Percentiles rank a stretch among this genome's conserved stretches.
Evolutionary conservation across 2,888 invertebrate species (phyloP).

Genomic region (Dorcus parallelipipedus): DNA sequence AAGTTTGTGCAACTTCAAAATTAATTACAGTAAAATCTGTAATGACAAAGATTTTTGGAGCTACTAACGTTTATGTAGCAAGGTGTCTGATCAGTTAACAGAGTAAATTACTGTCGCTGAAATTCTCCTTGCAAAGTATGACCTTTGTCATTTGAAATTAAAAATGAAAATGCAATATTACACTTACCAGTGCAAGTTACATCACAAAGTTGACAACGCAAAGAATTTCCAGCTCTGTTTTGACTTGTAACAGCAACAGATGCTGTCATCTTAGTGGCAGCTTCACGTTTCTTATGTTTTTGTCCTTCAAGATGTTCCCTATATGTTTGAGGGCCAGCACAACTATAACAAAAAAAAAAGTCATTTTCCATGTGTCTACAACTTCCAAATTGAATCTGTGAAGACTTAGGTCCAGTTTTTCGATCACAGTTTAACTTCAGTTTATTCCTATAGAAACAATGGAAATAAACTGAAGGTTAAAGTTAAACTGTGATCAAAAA

Average conservation of each 20-base stretch:
- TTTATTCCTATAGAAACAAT: too few species aligned
- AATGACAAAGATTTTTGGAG: not conserved
- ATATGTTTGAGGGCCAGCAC: constrained; percentile 65
- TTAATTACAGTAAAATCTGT: not conserved
- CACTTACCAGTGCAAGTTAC: constrained; percentile 88
- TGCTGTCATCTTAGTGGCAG: constrained; percentile 70
- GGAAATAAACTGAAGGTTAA: too few species aligned
- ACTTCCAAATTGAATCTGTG: not conserved
- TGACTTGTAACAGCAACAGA: constrained; percentile 61
- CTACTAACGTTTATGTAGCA: constrained; percentile 19
- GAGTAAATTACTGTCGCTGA: constrained; percentile 15
- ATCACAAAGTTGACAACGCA: constrained; percentile 96
- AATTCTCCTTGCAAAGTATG: constrained; percentile 25
- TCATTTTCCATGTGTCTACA: not conserved
- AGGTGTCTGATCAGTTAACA: constrained; percentile 28
- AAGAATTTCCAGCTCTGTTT: constrained; percentile 63
- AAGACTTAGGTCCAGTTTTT: not conserved
- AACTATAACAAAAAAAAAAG: constrained; percentile 32
- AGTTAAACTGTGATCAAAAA: too few species aligned
- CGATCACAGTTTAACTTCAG: too few species aligned
- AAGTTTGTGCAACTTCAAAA: not conserved
- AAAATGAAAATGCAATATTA: too few species aligned
- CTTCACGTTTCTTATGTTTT: constrained; percentile 98
- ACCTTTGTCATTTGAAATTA: too few species aligned
- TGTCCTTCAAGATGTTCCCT: constrained; percentile 97